These are phyloP conservation scores for Lasioglossum vierecki DNA, from an alignment of 2,888 invertebrate genomes.

Conservation along the genomic window DNA sequence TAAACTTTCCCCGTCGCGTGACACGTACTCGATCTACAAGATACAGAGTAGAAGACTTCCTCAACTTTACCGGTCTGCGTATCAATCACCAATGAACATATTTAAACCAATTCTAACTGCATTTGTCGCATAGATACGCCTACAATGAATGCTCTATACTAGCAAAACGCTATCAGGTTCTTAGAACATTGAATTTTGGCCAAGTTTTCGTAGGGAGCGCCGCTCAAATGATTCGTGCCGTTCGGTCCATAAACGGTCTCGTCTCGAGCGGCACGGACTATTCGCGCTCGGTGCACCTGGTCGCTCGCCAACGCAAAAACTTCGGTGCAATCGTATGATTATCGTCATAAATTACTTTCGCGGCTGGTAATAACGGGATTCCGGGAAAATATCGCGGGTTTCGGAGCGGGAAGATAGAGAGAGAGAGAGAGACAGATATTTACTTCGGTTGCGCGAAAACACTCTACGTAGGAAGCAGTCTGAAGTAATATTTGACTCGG, in stretches of 20 bases:
- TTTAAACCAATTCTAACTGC: neutral
- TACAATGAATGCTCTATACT: neutral
- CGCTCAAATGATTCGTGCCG: neutral
- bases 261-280: neutral
- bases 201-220: neutral
- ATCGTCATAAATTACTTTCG: neutral
- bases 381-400: neutral
- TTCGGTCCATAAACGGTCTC: neutral
- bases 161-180: neutral
- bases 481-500: neutral
- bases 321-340: neutral
- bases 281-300: neutral
- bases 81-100: neutral
- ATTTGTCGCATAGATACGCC: neutral
- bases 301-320: slow-evolving; percentile 7
- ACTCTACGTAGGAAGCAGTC: neutral
- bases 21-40: neutral
- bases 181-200: neutral
- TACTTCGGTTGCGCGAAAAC: neutral
- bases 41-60: neutral
- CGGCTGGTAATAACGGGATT: neutral
- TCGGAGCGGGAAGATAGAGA: neutral
- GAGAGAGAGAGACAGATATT: neutral
- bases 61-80: neutral
- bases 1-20: neutral